Conservation (phyloP, 30 jellyfish, hydroid and myxozoan genomes). For the Catostylus mosaicus region DNA sequence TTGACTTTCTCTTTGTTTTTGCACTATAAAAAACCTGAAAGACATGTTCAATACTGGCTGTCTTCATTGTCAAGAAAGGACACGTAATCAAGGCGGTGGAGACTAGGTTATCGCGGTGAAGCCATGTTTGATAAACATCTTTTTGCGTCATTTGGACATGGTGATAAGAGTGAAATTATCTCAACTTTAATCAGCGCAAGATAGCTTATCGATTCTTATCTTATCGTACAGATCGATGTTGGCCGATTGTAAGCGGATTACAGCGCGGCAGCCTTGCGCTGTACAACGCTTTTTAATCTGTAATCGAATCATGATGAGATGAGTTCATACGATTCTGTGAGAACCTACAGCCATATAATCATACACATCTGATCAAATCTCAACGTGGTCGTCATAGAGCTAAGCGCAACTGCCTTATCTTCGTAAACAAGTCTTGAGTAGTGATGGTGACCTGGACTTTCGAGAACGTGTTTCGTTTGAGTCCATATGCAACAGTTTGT, state of each 20-base stretch:
- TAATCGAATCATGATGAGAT: slow-evolving; percentile 34
- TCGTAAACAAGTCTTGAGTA: not conserved
- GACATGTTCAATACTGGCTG: slow-evolving; percentile 1
- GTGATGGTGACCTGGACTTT: slow-evolving; percentile 34
- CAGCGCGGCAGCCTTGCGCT: slow-evolving; percentile 47
- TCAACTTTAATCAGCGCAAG: slow-evolving; percentile 18
- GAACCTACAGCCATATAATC: slow-evolving; percentile 7
- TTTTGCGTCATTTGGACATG: slow-evolving; percentile 49
- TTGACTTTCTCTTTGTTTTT: not conserved
- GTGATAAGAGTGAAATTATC: slow-evolving; percentile 53
- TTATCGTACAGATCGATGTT: slow-evolving; percentile 55
- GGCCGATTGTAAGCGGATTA: slow-evolving; percentile 60
- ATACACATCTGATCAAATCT: slow-evolving; percentile 34
- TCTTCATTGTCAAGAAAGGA: slow-evolving; percentile 14
- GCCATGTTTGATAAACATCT: slow-evolving; percentile 53
- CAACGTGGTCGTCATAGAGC: slow-evolving; percentile 42
- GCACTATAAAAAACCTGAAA: not conserved
- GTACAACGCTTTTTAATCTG: slow-evolving; percentile 25
- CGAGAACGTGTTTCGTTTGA: not conserved
- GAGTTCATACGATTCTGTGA: slow-evolving; percentile 15
- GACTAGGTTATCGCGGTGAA: slow-evolving; percentile 51
- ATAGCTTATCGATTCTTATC: slow-evolving; percentile 64
- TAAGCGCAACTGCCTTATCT: slow-evolving; percentile 38
- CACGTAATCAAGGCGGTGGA: slow-evolving; percentile 28
- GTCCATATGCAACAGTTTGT: not conserved